Conservation (phyloP, 2,113 vertebrate species). For the Melanocharis versteri region DNA sequence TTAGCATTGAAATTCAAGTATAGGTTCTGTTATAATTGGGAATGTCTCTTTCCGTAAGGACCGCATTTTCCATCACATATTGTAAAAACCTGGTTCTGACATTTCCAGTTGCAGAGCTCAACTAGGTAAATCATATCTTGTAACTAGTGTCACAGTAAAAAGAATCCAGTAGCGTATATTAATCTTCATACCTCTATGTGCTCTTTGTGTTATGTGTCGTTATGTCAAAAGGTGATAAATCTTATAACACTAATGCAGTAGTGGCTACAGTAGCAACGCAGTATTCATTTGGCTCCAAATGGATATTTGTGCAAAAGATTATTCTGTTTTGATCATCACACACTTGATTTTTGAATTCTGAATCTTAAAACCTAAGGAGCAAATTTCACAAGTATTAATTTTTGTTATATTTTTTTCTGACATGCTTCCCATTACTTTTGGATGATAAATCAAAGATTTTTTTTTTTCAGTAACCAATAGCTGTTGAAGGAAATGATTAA, state of each 20-base stretch:
- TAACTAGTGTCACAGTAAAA: neutral
- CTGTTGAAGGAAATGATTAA: slow-evolving; percentile 24
- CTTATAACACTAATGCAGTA: neutral
- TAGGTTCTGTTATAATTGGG: neutral
- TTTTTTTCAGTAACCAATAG: neutral
- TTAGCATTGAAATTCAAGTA: neutral
- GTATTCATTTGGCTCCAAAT: neutral
- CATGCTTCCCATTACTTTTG: neutral
- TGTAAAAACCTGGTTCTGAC: neutral
- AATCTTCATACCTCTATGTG: neutral
- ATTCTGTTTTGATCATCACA: neutral
- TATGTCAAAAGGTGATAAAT: neutral
- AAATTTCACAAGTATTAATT: neutral
- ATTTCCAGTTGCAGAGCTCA: neutral
- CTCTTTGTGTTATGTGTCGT: neutral
- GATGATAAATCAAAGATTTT: neutral
- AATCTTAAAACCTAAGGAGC: neutral
- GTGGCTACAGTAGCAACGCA: neutral
- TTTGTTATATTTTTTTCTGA: neutral
- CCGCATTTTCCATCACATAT: neutral
- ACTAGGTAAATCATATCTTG: neutral
- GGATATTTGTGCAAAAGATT: neutral
- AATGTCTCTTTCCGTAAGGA: neutral
- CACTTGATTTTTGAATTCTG: neutral
- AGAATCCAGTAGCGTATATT: neutral